These are phyloP conservation scores for Eurytoma californica DNA, from an alignment of 2,888 invertebrate species.

Conservation along the genomic window DNA sequence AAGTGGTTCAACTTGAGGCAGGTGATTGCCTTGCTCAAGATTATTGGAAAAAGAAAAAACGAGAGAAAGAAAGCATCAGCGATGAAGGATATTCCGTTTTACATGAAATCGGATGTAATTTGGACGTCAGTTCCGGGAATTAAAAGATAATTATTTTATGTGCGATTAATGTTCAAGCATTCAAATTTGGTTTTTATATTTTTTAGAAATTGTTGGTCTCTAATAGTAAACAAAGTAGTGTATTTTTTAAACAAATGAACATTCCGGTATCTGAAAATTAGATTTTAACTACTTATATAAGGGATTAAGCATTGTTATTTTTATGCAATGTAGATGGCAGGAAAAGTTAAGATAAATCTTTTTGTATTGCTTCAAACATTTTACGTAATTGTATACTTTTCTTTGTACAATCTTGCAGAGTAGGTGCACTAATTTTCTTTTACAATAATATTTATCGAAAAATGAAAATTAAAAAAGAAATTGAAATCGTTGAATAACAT, in stretches of 20 bases:
- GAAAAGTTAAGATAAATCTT: slow-evolving; percentile 33
- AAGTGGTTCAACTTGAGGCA: slow-evolving; percentile 49
- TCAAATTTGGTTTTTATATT: neutral
- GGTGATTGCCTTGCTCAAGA: slow-evolving; percentile 48
- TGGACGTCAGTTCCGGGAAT: neutral
- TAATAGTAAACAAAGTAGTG: neutral
- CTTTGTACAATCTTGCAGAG: neutral
- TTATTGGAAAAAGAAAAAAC: slow-evolving; percentile 27
- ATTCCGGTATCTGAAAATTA: neutral
- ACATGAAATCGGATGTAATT: neutral
- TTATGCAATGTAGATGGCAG: slow-evolving; percentile 32
- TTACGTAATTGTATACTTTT: slow-evolving; percentile 33
- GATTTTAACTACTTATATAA: slow-evolving; percentile 32
- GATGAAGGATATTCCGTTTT: slow-evolving; percentile 19
- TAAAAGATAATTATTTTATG: neutral
- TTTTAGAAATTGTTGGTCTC: neutral
- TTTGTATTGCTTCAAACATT: slow-evolving; percentile 25
- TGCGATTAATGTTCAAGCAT: too few relatives aligned
- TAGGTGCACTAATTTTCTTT: neutral
- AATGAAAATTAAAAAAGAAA: neutral
- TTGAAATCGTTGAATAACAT: slow-evolving; percentile 3
- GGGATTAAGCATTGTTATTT: slow-evolving; percentile 22
- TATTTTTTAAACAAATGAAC: slow-evolving; percentile 8
- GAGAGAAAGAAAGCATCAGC: slow-evolving; percentile 2
- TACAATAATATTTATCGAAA: neutral